Base-by-base conservation (phyloP, 2,888 invertebrate species). In the Serrognathus titanus region DNA sequence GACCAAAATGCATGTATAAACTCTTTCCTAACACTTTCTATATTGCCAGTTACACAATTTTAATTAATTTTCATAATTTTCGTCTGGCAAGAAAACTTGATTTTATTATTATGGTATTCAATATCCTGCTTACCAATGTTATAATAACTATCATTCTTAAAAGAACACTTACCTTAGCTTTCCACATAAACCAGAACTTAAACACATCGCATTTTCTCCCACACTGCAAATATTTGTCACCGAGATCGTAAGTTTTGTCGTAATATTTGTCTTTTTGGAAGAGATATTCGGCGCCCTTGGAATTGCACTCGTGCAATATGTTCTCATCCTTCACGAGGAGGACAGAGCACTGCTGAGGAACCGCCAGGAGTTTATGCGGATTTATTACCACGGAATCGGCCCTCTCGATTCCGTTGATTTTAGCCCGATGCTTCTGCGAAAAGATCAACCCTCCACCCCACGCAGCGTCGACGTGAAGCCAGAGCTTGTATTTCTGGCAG, bases 121-220 rank as follows among this genome's bases (percentile, higher is more conserved):
- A 31, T n/a, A n/a, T n/a, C n/a, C n/a, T n/a, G n/a, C n/a, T n/a
- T n/a, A n/a, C n/a, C n/a, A n/a, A n/a, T n/a, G n/a, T n/a, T n/a
- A n/a, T n/a, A n/a, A 31, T 31, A 31, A 1, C 24, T 6, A 6
- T 1, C 6, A 31, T 3, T 1, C 4, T 6, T 31, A 31, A 31
- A 31, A 7, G 4, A 56, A 47, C 57, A 53, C 48, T 63, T 62
- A 80, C 80, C 74, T 87, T 87, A 11, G 86, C 85, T 66, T 85
- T 83, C 87, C 87, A 87, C 83, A 85, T 84, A 31, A 87, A 75
- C 87, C 87, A 88, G 64, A 88, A 81, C 70, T 88, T 88, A 71
- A 88, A 83, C 45, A 86, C 83, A 72, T 89, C 88, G 63, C 85
- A 85, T 70, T 85, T 83, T 41, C 87, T 76, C 35, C 87, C 87